Percentiles rank a stretch among this genome's conserved stretches.
Evolutionary conservation across 2,797 vertebrate species (phyloP).

Genomic region (Phaenicophaeus curvirostris): DNA sequence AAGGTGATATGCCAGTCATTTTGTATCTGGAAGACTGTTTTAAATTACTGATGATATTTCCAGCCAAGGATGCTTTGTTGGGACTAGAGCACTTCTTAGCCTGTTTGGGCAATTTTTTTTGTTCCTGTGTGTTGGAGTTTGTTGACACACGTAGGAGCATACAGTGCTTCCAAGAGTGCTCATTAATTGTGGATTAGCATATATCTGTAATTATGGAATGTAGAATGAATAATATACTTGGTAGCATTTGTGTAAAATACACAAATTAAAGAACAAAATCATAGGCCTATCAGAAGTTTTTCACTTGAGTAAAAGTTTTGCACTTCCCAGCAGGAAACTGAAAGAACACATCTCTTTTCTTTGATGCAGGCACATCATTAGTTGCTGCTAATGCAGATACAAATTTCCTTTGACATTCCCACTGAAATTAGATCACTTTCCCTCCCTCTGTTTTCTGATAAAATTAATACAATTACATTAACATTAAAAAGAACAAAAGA

Average conservation of each 20-base stretch:
- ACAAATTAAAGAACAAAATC: neutral
- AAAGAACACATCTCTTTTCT: neutral
- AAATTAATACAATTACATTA: conserved; percentile 44
- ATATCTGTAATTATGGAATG: neutral
- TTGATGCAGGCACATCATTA: neutral
- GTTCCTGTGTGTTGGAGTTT: neutral
- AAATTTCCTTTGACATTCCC: conserved; percentile 19
- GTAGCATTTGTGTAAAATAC: neutral
- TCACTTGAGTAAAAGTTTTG: neutral
- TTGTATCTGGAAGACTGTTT: neutral
- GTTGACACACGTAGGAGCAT: neutral
- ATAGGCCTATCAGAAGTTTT: neutral
- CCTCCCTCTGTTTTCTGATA: conserved; percentile 25
- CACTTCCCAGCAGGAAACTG: neutral
- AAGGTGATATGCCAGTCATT: neutral
- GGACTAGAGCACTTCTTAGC: neutral
- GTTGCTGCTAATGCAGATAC: neutral
- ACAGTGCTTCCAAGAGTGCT: neutral
- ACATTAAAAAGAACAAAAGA: neutral
- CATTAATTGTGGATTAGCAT: neutral
- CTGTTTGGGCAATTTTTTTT: neutral
- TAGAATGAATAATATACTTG: neutral
- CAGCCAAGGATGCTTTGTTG: neutral
- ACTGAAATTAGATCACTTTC: conserved; percentile 38
- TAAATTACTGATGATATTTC: neutral